A percentile compares a stretch with the other conserved stretches of the same genome.
Evolutionary conservation across 1,140 invertebrate genomes (phyloP).

Genomic region (Parapsyche elsis): DNA sequence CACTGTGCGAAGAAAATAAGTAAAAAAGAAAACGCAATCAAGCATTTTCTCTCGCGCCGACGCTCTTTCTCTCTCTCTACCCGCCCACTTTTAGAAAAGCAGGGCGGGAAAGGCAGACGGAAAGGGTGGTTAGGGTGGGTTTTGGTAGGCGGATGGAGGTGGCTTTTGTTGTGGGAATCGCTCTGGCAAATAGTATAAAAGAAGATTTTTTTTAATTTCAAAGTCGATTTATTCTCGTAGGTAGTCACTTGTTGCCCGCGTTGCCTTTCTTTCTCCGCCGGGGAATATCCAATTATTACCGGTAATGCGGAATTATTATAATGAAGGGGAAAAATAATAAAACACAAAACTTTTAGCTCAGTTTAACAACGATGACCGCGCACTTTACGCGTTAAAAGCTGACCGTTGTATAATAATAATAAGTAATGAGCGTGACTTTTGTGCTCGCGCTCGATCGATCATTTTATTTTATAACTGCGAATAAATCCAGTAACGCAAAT

Average conservation of each 20-base stretch:
- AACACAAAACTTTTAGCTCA: not conserved
- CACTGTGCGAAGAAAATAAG: constrained; percentile 37
- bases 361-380: constrained; percentile 32
- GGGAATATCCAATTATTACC: constrained; percentile 44
- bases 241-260: constrained; percentile 12
- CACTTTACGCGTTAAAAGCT: constrained; percentile 17
- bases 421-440: constrained; percentile 33
- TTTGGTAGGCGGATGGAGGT: not conserved
- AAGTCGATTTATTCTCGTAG: constrained; percentile 51
- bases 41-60: constrained; percentile 46
- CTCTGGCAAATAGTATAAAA: constrained; percentile 47
- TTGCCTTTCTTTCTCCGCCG: not conserved
- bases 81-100: not conserved
- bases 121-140: not conserved
- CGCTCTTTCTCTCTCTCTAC: constrained; percentile 24
- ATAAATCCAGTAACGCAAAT: too few relatives aligned
- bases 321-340: not conserved
- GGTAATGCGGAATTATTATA: constrained; percentile 1
- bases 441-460: not conserved
- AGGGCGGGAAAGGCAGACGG: not conserved
- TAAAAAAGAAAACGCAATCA: constrained; percentile 45
- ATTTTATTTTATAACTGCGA: too few relatives aligned
- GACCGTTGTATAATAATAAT: not conserved
- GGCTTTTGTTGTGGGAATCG: constrained; percentile 50
- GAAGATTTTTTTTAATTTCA: constrained; percentile 53